Percentiles rank a stretch among this genome's conserved stretches.
These are phyloP conservation scores for Psilopsiagon aymara DNA, from an alignment of 2,113 vertebrate species.

Conservation along the genomic window DNA sequence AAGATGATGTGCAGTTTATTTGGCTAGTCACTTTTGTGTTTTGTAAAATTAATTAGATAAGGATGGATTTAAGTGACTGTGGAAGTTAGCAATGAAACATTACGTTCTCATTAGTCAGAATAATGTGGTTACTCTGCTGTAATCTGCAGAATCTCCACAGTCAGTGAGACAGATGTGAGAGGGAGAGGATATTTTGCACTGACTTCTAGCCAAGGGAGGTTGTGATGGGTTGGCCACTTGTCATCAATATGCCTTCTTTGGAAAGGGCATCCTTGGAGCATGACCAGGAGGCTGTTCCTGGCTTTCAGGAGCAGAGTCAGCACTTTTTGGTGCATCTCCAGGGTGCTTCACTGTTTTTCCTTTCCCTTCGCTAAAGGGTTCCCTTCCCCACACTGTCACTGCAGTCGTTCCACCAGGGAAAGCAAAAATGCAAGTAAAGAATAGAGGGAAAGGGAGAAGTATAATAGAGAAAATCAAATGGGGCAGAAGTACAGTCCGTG, in stretches of 20 bases:
- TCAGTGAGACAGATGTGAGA: neutral
- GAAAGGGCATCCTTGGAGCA: neutral
- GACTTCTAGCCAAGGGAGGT: neutral
- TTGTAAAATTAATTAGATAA: conserved; percentile 61
- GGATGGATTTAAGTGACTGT: conserved; percentile 61
- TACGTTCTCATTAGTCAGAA: conserved; percentile 20
- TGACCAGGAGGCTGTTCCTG: neutral
- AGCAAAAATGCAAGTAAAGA: neutral
- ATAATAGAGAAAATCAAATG: neutral
- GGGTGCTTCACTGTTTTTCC: neutral
- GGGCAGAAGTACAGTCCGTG: fast-evolving
- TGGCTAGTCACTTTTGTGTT: conserved; percentile 59
- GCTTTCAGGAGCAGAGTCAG: neutral
- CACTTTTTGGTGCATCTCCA: neutral
- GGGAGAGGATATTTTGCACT: neutral
- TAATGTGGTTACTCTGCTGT: conserved; percentile 8
- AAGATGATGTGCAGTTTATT: conserved; percentile 16
- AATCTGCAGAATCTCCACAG: neutral
- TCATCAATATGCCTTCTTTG: neutral
- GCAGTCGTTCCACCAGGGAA: fast-evolving
- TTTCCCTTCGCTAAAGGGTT: neutral
- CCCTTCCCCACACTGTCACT: neutral
- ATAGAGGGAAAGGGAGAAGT: neutral
- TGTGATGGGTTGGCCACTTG: neutral
- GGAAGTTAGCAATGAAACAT: conserved; percentile 52